Evolutionary conservation across 2,113 vertebrate species (phyloP), one percentile per base, ranked within the genome.

Genomic region (Dipodomys ordii): DNA sequence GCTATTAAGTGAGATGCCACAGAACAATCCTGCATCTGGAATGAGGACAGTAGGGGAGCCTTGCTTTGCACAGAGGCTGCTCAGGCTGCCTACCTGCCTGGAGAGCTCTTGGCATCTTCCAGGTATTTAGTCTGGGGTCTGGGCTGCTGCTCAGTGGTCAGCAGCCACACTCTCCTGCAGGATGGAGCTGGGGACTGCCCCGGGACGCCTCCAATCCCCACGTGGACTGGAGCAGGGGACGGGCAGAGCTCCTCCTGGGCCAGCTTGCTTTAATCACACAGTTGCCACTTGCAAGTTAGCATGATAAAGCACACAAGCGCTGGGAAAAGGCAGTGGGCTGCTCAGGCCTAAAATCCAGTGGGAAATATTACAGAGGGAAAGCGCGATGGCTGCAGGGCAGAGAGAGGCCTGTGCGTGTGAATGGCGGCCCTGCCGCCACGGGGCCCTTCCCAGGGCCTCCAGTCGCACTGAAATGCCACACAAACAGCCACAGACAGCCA

Each of bases 221-320:
- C 84, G 91, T 49, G 69, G 9, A 88, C 91, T 96, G 95, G 83
- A 95, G 97, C 97, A 93, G 1, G 46, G 97, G 97, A 97, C 97
- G 94, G 92, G 94, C 86, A 68, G 93, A 81, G 95, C 97, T 98
- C 96, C 96, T 93, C 97, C 96, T 96, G 95, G 97, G 97, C 83
- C 90, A 90, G 92, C 93, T 95, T 92, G 81, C 97, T 98, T 98
- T 98, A 98, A 99, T 99, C 98, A 98, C 91, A 80, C 92, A 69
- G 96, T 97, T 97, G 97, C 96, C 97, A 96, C 96, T 97, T 96
- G 92, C 94, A 88, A 95, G 97, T 94, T 91, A 92, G 86, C 8
- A 88, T 98, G 98, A 99, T 97, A 96, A 94, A 99, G 97, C 97
- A 95, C 98, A 98, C 98, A 94, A 95, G 95, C 95, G 94, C 96